Conservation (phyloP, 2,797 vertebrate species). For the Sarcophilus harrisii region DNA sequence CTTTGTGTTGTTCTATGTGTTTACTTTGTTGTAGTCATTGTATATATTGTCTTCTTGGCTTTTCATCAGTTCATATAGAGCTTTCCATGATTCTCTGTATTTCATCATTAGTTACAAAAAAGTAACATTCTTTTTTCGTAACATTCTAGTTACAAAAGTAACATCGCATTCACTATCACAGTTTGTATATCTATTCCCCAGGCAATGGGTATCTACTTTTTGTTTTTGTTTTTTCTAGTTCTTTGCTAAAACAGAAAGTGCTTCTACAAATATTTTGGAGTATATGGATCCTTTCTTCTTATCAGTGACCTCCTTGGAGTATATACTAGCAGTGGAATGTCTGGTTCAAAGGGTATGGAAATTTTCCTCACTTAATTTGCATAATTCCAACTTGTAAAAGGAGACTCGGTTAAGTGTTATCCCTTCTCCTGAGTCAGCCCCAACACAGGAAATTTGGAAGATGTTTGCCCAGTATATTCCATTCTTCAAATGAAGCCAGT, state of each 20-base stretch:
- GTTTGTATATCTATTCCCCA: background rate
- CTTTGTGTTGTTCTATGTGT: background rate
- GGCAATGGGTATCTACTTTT: background rate
- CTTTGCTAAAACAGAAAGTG: background rate
- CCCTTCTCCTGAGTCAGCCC: background rate
- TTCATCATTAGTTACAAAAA: background rate
- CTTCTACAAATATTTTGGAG: background rate
- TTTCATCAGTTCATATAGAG: background rate
- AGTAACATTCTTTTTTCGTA: background rate
- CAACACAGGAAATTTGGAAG: background rate
- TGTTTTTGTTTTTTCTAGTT: background rate
- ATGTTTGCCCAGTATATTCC: background rate
- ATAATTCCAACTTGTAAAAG: background rate
- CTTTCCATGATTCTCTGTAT: background rate
- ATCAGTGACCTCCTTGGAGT: background rate
- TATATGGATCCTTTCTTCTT: background rate
- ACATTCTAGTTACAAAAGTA: background rate
- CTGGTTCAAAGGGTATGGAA: background rate
- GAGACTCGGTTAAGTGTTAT: background rate
- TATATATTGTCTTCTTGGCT: background rate
- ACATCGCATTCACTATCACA: background rate
- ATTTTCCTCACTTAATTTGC: background rate
- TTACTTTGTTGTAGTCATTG: background rate
- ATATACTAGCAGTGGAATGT: background rate
- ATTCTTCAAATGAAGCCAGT: background rate